A percentile compares a stretch with the other conserved stretches of the same genome.
These are phyloP conservation scores for Apis mellifera DNA, from an alignment of 1,140 invertebrate genomes.

Conservation along the genomic window Amel_HAv3.1 CM009939.2:6268001-6268500, in stretches of 20 bases:
- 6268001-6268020: too few species aligned
- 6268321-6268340: slow-evolving; percentile 2
- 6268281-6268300: slow-evolving; percentile 14
- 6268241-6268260: slow-evolving; percentile 5
- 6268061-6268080: neutral
- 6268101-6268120: too few species aligned
- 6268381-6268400: neutral
- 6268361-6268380: neutral
- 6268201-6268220: slow-evolving; percentile 47
- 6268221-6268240: slow-evolving; percentile 34
- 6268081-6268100: too few species aligned
- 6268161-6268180: neutral
- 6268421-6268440: too few species aligned
- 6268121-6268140: neutral
- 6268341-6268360: neutral
- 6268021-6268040: too few species aligned
- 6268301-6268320: slow-evolving; percentile 4
- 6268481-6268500: too few species aligned
- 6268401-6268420: too few species aligned
- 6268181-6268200: neutral
- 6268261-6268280: neutral
- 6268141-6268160: neutral
- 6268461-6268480: too few species aligned
- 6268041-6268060: too few species aligned
- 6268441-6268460: too few species aligned